Conservation (phyloP, 2,113 vertebrate species). For the Grantiella picta region DNA sequence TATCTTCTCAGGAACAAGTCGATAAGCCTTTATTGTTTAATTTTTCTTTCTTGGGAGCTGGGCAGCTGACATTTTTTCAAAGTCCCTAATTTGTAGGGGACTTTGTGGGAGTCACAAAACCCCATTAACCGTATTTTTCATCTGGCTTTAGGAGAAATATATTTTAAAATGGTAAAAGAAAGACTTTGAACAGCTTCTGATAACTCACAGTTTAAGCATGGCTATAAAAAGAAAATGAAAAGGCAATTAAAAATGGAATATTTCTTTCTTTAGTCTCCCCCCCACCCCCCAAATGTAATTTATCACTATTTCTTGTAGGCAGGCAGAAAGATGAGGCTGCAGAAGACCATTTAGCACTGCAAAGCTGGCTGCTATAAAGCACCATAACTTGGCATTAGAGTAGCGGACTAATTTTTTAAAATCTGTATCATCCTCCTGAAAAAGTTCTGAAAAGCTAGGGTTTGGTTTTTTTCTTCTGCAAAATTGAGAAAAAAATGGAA, state of each 20-base stretch:
- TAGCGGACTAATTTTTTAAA: background rate
- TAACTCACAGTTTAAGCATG: conserved; percentile 65
- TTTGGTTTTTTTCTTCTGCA: background rate
- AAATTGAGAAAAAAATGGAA: background rate
- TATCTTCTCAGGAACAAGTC: conserved; percentile 65
- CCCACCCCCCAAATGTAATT: background rate
- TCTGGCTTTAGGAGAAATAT: conserved; percentile 61
- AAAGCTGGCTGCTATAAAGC: conserved; percentile 4
- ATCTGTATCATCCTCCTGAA: background rate
- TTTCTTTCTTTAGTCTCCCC: conserved; percentile 41
- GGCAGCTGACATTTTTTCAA: conserved; percentile 69
- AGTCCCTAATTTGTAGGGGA: conserved; percentile 68
- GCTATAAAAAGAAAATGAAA: conserved; percentile 70
- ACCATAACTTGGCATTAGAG: background rate
- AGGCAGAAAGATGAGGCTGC: conserved; percentile 40
- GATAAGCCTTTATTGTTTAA: conserved; percentile 67
- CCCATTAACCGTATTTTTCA: conserved; percentile 66
- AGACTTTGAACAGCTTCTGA: conserved; percentile 66
- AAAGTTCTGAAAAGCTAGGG: background rate
- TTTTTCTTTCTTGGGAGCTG: conserved; percentile 66
- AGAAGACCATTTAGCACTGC: conserved; percentile 24
- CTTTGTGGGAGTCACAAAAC: conserved; percentile 69
- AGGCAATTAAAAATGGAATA: conserved; percentile 70
- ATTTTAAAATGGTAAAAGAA: conserved; percentile 68
- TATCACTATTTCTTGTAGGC: conserved; percentile 60